Evolutionary conservation across 1,140 invertebrate species (phyloP), one percentile per base, ranked within the genome.

Genomic region (Drosophila fuyamai): DNA sequence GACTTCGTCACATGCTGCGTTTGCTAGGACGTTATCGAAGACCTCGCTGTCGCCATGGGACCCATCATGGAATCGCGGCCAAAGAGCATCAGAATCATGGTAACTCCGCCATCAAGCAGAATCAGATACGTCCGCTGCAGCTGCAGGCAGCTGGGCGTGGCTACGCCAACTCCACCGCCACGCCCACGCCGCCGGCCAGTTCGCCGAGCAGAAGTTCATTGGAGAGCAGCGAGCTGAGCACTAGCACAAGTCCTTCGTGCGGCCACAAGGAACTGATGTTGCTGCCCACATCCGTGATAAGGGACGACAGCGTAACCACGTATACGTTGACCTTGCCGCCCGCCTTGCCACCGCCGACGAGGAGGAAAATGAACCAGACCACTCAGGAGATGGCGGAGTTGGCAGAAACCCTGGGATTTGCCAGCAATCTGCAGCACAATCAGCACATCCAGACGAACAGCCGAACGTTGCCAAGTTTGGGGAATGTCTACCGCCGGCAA

Each of bases 321-420:
- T 92, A 90, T 27, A 90, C 77, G 6, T 46, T 90, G 35, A 91
- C 77, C 40, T 35, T 92, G 78, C 91, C 94, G 46, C 94, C 94
- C 4, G 93, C 93, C 0, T 63, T 94, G 57, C 93, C 93, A 4
- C 91, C 94, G 9, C 93, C 94, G 2, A 89, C 93, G 9, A 90
- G 93, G 7, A 90, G 93, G 9, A 93, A 94, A 47, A 93, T 93
- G 63, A 92, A 91, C 23, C 90, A 90, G 59, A 82, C 90, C 66
- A 91, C 83, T 10, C 73, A 76, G 46, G 92, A 93, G 66, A 61
- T 94, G 71, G 93, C 94, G 36, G 93, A 94, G 58, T 75, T 94
- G 14, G 93, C 93, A n/a, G 93, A 94, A 41, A 93, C 93, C 0
- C 66, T 94, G 51, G 79, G 92, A 40, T 92, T 93, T 51, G 90